Evolutionary conservation across 1,140 invertebrate species (phyloP), one percentile per base, ranked within the genome.

Genomic region (Eueides isabella): DNA sequence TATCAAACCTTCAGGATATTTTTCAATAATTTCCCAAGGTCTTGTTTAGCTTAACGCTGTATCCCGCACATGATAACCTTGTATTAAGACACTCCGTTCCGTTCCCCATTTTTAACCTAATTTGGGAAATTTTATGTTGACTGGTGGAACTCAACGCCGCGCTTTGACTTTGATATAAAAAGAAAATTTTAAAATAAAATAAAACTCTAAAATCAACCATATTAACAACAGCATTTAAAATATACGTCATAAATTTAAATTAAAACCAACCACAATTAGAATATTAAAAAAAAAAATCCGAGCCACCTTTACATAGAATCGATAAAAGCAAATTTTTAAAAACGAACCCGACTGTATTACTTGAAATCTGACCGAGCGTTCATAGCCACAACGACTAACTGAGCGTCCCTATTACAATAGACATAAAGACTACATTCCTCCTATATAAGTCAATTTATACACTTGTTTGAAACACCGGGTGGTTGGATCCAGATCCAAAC

Each of bases 291-390:
- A n/a, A 38, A 7, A 44, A n/a, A 7, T 44, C 5, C 16, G n/a
- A n/a, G n/a, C 16, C 41, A 44, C 16, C n/a, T 44, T 7, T 6
- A 44, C 0, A 44, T n/a, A 3, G 26, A 55, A 55, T 55, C 48
- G 11, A 55, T 26, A 11, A 12, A 55, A 55, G 23, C 19, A 11
- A 5, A 4, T 55, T 55, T 55, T 26, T 12, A 55, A 55, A 55
- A 55, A 55, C 48, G 48, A 55, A 55, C 48, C 23, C 11, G 19
- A 55, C 11, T 55, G 3, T 55, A 30, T 63, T 30, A 16, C 29
- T 63, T 63, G 61, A 63, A 63, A 31, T 30, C 29, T 63, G 16
- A n/a, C 61, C 61, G 29, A 63, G 28, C 29, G 29, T 63, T 28
- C 7, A 9, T 63, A 63, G n/a, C n/a, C n/a, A n/a, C n/a, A n/a